These are phyloP conservation scores for Prenolepis imparis DNA, from an alignment of 2,888 invertebrate species.

Conservation along the genomic window DNA sequence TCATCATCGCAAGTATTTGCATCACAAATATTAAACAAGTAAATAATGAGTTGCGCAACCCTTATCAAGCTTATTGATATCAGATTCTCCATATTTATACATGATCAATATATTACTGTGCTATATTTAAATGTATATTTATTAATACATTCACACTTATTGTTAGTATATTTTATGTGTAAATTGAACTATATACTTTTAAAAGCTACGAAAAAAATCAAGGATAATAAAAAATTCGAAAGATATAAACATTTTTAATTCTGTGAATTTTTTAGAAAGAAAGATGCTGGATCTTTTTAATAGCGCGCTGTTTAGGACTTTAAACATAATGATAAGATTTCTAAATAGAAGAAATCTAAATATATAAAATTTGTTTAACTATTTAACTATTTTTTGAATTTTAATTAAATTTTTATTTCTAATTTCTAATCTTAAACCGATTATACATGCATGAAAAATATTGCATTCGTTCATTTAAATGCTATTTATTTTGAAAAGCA, in stretches of 20 bases:
- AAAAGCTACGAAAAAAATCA: not conserved
- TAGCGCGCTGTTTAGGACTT: no score
- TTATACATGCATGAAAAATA: not conserved
- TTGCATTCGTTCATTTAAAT: not conserved
- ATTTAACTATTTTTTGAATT: no score
- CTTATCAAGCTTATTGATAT: not conserved
- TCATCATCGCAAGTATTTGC: not conserved
- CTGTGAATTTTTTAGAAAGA: not conserved
- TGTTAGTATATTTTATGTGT: not conserved
- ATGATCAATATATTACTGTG: not conserved
- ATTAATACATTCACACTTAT: not conserved
- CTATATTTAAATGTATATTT: not conserved
- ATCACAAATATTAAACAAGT: constrained; percentile 4
- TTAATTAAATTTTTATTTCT: not conserved
- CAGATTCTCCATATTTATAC: not conserved
- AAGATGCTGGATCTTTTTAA: not conserved
- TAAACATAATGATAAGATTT: no score
- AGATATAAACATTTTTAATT: not conserved
- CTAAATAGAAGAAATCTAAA: no score
- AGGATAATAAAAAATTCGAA: not conserved
- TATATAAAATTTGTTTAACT: no score
- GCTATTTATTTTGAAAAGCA: no score
- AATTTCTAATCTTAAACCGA: not conserved
- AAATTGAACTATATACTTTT: not conserved
- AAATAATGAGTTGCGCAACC: not conserved